Evolutionary conservation across 2,113 vertebrate genomes (phyloP).

Genomic region (Cheirogaleus medius): DNA sequence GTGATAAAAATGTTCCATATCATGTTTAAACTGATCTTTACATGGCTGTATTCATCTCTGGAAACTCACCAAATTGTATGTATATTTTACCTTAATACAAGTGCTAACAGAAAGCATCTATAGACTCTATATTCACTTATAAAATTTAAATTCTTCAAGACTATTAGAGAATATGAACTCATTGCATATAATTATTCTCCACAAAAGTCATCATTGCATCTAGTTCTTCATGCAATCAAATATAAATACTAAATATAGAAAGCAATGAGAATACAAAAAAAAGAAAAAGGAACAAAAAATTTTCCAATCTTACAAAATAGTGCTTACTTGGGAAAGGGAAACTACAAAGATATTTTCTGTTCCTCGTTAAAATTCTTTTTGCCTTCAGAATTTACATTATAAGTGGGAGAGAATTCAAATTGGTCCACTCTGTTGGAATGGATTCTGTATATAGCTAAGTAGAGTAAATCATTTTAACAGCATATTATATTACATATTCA

Average conservation of each 20-base stretch:
- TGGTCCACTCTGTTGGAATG: not conserved
- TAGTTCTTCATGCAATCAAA: not conserved
- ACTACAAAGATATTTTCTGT: constrained; percentile 50
- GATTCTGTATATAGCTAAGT: not conserved
- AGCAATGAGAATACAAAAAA: not conserved
- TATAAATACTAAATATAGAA: constrained; percentile 42
- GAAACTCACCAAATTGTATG: not conserved
- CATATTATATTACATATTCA: not conserved
- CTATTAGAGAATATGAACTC: not conserved
- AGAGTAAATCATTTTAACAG: not conserved
- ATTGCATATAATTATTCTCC: not conserved
- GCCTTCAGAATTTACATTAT: constrained; percentile 27
- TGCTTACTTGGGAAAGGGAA: constrained; percentile 40
- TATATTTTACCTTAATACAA: constrained; percentile 15
- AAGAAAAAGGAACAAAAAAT: constrained; percentile 49
- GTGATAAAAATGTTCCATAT: not conserved
- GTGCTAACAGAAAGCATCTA: not conserved
- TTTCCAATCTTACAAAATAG: constrained; percentile 53
- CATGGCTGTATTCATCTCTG: not conserved
- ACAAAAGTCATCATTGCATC: not conserved
- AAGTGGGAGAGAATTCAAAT: constrained; percentile 39
- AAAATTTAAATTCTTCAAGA: constrained; percentile 20
- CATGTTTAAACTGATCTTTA: not conserved
- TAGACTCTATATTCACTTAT: not conserved
- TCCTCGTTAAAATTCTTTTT: constrained; percentile 42